Percentiles rank a stretch among this genome's conserved stretches.
Evolutionary conservation across 2,888 invertebrate genomes (phyloP).

Genomic region (Cheilosia soror): DNA sequence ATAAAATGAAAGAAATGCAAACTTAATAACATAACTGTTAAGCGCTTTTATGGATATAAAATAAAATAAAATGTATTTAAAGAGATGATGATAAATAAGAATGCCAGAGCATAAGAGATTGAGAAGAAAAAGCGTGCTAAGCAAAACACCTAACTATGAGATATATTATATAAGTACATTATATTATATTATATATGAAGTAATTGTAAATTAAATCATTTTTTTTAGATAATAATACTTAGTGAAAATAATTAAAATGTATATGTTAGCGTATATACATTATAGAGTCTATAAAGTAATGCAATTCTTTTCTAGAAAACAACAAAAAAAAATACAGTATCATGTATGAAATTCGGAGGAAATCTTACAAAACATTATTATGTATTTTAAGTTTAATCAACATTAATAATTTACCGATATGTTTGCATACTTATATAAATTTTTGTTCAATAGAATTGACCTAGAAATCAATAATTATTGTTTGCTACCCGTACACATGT

Average conservation of each 20-base stretch:
- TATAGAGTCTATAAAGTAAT: slow-evolving; percentile 57
- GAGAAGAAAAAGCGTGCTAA: slow-evolving; percentile 56
- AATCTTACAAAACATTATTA: slow-evolving; percentile 15
- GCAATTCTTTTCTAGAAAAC: slow-evolving; percentile 56
- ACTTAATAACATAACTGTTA: slow-evolving; percentile 55
- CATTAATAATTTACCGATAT: slow-evolving; percentile 27
- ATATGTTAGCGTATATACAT: slow-evolving; percentile 47
- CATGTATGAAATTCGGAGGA: slow-evolving; percentile 46
- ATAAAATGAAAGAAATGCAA: slow-evolving; percentile 38
- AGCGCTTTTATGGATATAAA: slow-evolving; percentile 60
- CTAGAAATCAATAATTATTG: slow-evolving; percentile 33
- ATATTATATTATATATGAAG: slow-evolving; percentile 56
- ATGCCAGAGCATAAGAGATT: slow-evolving; percentile 36
- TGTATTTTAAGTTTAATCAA: slow-evolving; percentile 12
- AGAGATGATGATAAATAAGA: slow-evolving; percentile 15
- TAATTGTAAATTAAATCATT: slow-evolving; percentile 65
- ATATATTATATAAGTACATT: slow-evolving; percentile 65
- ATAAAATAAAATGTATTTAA: slow-evolving; percentile 46
- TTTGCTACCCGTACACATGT: slow-evolving; percentile 22
- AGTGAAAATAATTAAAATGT: slow-evolving; percentile 61
- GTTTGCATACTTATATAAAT: slow-evolving; percentile 19
- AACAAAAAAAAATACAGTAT: slow-evolving; percentile 27
- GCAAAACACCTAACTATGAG: slow-evolving; percentile 66
- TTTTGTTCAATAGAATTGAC: slow-evolving; percentile 32
- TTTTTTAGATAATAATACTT: slow-evolving; percentile 69